Evolutionary conservation across 2,113 vertebrate genomes (phyloP), one percentile per base, ranked within the genome.

Genomic region (Epinephelus moara): DNA sequence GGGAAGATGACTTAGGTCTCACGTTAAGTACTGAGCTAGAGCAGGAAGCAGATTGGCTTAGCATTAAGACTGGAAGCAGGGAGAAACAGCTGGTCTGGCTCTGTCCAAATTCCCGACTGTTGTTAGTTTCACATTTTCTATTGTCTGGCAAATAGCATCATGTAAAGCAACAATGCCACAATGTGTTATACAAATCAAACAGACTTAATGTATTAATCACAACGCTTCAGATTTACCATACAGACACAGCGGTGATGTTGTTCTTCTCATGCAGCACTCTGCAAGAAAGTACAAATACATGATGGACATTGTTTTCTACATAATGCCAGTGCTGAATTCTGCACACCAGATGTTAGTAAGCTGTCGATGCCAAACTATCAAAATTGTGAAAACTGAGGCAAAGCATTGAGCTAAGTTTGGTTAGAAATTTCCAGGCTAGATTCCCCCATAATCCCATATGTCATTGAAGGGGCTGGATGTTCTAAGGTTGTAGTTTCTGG

Each of bases 391-490:
- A 13, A 23, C 30, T 55, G 21, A 59, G 37, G 47, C n/a, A 55
- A 66, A 8, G 13, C 25, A 23, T 3, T 23, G 21, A 23, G 37
- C n/a, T 45, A 14, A 50, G 11, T n/a, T 5, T 67, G 21, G 25
- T 49, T 25, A 1, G 62, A 55, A 18, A 30, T 45, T 2, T 30
- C 45, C 30, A 70, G 50, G 27, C 5, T 53, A 23, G 45, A 50
- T 61, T 53, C 12, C 30, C 15, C 52, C 19, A n/a, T 40, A 25
- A 25, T 70, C 27, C 7, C 23, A 17, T 17, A 17, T 18, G 37
- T 42, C 25, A 45, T 14, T 3, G 6, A 67, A 78, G 92, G 91
- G 91, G 91, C 93, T 95, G 94, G 91, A 91, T 95, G 71, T 90
- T 91, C 88, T 52, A 1, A 21, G 27, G 68, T 33, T 79, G 21